Evolutionary conservation across 2,113 vertebrate genomes (phyloP).

Genomic region (Gasterosteus nipponicus): DNA sequence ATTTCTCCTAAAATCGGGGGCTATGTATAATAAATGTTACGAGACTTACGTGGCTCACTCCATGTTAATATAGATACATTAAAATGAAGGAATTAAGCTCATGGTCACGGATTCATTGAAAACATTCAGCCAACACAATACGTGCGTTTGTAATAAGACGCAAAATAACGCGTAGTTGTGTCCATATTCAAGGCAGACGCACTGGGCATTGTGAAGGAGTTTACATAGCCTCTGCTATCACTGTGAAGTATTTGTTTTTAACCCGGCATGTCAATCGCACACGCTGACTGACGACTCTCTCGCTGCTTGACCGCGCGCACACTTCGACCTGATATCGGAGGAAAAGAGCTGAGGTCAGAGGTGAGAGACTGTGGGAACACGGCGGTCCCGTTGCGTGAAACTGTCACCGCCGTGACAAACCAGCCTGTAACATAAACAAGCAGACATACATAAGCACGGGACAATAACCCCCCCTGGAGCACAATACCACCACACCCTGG

Average conservation of each 20-base stretch:
- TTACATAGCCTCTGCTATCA: constrained; percentile 50
- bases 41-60: neutral
- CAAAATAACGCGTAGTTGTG: constrained; percentile 23
- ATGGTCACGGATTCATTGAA: neutral
- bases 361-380: constrained; percentile 73
- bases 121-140: neutral
- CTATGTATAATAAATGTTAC: neutral
- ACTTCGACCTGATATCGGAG: constrained; percentile 24
- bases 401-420: constrained; percentile 74
- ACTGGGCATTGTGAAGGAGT: constrained; percentile 22
- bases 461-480: constrained; percentile 63
- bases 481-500: constrained; percentile 62
- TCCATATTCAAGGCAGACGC: constrained; percentile 44
- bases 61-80: neutral
- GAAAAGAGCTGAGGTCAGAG: constrained; percentile 58
- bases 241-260: constrained; percentile 29
- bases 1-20: neutral
- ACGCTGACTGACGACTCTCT: constrained; percentile 20
- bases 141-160: neutral
- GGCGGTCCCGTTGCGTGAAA: constrained; percentile 57
- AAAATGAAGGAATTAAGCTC: neutral
- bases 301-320: neutral
- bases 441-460: constrained; percentile 51
- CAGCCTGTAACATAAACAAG: constrained; percentile 72
- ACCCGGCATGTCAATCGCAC: constrained; percentile 57